Evolutionary conservation across 1,140 invertebrate genomes (phyloP).

Genomic region (Zeugodacus cucurbitae): DNA sequence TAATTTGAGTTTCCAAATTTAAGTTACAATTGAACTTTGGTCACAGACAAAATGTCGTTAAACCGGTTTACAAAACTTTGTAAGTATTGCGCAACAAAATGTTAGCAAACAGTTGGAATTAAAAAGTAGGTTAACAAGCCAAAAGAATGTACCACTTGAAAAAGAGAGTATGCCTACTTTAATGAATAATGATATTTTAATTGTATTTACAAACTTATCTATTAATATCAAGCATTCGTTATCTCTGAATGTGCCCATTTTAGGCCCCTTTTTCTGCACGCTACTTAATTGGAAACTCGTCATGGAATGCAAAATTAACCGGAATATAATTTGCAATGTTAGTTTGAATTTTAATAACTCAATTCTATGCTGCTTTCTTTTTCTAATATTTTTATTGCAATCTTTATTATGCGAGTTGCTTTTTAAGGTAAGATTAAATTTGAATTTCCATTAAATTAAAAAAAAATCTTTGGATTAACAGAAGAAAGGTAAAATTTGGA

Average conservation of each 20-base stretch:
- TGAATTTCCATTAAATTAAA: too few species aligned
- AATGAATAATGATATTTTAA: background rate
- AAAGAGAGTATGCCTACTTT: background rate
- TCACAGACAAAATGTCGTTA: background rate
- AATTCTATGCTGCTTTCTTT: too few species aligned
- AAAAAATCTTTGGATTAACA: too few species aligned
- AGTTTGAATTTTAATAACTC: too few species aligned
- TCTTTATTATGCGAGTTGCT: too few species aligned
- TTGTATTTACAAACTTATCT: background rate
- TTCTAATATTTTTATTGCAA: too few species aligned
- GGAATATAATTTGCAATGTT: too few species aligned
- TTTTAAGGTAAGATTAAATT: too few species aligned
- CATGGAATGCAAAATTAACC: background rate
- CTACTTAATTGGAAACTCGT: background rate
- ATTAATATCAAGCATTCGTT: background rate
- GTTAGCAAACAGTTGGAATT: background rate
- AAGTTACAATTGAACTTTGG: too few species aligned
- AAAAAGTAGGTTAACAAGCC: background rate
- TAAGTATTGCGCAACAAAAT: background rate
- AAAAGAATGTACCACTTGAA: background rate
- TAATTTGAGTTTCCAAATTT: too few species aligned
- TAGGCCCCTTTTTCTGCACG: background rate
- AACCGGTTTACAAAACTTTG: background rate
- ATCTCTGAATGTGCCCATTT: background rate
- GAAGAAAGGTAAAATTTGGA: too few species aligned